phyloP scores from a whole-genome alignment of 2,797 vertebrate genomes.

The Coregonus ussuriensis region DNA sequence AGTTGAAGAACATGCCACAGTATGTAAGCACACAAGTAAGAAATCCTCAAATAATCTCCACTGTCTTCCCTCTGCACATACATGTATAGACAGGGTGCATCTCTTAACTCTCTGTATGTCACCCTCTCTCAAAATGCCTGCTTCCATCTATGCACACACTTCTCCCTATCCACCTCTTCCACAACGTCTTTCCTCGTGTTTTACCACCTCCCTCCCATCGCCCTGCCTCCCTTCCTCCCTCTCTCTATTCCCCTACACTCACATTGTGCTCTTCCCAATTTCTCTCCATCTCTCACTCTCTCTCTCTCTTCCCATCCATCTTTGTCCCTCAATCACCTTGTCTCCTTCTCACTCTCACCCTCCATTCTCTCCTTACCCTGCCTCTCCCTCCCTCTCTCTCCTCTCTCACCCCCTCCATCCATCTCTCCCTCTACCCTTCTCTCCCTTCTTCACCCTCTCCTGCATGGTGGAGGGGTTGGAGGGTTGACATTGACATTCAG shows the following conservation, averaged over 20 bases:
- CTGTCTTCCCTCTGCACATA: neutral
- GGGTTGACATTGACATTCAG: slow-evolving; percentile 9
- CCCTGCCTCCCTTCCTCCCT: neutral
- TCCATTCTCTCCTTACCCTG: neutral
- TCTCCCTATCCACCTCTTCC: no score
- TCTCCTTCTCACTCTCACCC: neutral
- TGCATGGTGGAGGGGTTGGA: neutral
- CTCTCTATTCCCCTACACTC: neutral
- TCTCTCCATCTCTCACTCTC: neutral
- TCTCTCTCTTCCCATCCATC: neutral
- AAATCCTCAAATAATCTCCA: neutral
- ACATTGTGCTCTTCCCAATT: no score
- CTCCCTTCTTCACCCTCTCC: slow-evolving; percentile 6
- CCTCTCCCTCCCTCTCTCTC: neutral
- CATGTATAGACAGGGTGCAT: neutral
- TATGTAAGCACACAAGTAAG: neutral
- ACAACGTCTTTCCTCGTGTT: no score
- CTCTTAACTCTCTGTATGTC: neutral
- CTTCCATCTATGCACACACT: no score
- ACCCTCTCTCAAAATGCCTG: neutral
- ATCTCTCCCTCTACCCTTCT: neutral
- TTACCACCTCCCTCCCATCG: no score
- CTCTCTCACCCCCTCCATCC: neutral
- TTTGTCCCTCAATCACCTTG: neutral
- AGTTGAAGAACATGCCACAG: neutral